Percentiles rank a stretch among this genome's conserved stretches.
phyloP scores from a whole-genome alignment of 2,113 vertebrate genomes.

The Oreochromis spilurus region DNA sequence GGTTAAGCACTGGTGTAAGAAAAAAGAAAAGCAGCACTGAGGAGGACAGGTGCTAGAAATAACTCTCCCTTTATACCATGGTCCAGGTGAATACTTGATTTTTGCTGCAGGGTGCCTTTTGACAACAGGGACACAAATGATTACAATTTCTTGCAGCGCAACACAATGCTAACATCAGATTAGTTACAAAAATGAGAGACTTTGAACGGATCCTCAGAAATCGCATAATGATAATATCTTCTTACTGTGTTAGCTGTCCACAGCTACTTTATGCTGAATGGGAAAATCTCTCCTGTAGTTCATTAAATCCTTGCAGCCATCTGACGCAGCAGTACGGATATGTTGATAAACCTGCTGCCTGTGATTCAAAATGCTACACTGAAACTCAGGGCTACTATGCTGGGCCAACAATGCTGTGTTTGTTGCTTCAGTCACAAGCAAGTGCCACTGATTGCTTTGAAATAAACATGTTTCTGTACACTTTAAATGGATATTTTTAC shows the following conservation, averaged over 20 bases:
- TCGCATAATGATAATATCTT: not conserved
- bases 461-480: not conserved
- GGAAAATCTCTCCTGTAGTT: not conserved
- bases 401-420: not conserved
- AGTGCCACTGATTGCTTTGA: not conserved
- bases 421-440: not conserved
- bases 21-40: not conserved
- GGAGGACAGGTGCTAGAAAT: conserved; percentile 14
- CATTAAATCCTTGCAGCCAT: not conserved
- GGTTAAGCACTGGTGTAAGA: not conserved
- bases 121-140: not conserved
- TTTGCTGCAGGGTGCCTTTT: not conserved
- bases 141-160: not conserved
- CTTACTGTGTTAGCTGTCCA: not conserved
- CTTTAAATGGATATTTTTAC: not conserved
- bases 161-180: not conserved
- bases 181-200: not conserved
- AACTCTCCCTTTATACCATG: not conserved
- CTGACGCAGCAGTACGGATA: not conserved
- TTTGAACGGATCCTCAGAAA: not conserved
- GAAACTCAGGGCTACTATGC: not conserved
- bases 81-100: not conserved
- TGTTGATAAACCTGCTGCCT: not conserved
- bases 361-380: not conserved
- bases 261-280: not conserved